These are phyloP conservation scores for Sebastolobus alascanus DNA, from an alignment of 2,797 vertebrate genomes.

Conservation along the genomic window DNA sequence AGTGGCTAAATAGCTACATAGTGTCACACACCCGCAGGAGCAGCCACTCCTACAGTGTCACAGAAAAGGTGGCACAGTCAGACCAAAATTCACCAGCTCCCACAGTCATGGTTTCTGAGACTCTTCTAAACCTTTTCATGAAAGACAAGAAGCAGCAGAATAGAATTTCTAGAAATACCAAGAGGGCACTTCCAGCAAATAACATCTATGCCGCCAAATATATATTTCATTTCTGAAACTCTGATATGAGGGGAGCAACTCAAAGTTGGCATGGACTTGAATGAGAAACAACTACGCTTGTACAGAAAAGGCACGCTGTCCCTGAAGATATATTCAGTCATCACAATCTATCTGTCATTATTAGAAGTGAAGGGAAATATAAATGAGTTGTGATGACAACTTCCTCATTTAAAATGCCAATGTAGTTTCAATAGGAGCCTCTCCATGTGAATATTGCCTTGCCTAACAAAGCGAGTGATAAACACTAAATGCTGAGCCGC, in stretches of 20 bases:
- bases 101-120: background rate
- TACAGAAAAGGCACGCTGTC: background rate
- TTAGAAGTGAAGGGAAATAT: slow-evolving; percentile 32
- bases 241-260: background rate
- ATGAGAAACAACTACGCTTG: background rate
- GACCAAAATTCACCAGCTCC: background rate
- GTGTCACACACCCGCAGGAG: background rate
- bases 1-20: background rate
- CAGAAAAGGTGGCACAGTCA: background rate
- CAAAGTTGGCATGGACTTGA: background rate
- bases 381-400: slow-evolving; percentile 39
- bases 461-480: slow-evolving; percentile 67
- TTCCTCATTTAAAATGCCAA: slow-evolving; percentile 31
- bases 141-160: background rate
- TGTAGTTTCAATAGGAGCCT: slow-evolving; percentile 23
- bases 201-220: background rate
- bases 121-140: background rate
- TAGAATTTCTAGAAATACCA: background rate
- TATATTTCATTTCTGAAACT: background rate
- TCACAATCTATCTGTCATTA: slow-evolving; percentile 29
- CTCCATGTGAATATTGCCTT: slow-evolving; percentile 34
- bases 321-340: slow-evolving; percentile 15
- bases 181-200: background rate
- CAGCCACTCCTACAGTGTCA: background rate
- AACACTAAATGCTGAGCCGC: slow-evolving; percentile 60